Evolutionary conservation across 2,888 invertebrate genomes (phyloP).

Genomic region (Drosophila kanekoi): DNA sequence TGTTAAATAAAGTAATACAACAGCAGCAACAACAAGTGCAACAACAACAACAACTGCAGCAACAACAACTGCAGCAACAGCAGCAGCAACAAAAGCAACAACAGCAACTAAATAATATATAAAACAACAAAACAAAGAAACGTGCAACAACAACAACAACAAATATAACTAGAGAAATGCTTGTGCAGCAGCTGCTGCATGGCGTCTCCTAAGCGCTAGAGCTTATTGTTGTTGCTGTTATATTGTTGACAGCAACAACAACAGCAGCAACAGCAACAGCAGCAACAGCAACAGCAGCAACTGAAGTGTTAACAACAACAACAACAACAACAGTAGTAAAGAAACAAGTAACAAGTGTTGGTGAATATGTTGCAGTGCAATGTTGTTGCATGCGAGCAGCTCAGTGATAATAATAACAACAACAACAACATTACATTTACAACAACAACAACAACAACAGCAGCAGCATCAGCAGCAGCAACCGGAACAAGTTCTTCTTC

Average conservation of each 20-base stretch:
- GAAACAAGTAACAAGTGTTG: conserved; percentile 36
- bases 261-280: conserved; percentile 9
- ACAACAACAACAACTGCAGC: background rate
- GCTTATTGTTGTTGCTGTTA: conserved; percentile 46
- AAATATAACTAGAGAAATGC: conserved; percentile 22
- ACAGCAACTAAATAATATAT: conserved; percentile 3
- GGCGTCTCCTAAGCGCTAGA: conserved; percentile 36
- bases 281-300: conserved; percentile 32
- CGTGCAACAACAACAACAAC: conserved; percentile 13
- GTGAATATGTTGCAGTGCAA: conserved; percentile 72
- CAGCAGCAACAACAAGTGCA: conserved; percentile 2
- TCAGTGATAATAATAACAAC: conserved; percentile 53
- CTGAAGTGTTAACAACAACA: conserved; percentile 19
- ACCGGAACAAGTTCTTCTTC: conserved; percentile 31
- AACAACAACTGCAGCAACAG: conserved; percentile 13
- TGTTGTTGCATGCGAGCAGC: conserved; percentile 63
- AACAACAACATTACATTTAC: conserved; percentile 5
- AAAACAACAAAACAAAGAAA: background rate
- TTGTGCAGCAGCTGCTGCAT: conserved; percentile 42
- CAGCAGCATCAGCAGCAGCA: conserved; percentile 36
- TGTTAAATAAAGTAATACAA: conserved; percentile 36
- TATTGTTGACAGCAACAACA: conserved; percentile 29
- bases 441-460: conserved; percentile 33
- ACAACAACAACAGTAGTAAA: background rate
- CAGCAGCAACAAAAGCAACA: conserved; percentile 20